These are phyloP conservation scores for Peribatodes rhomboidaria DNA, from an alignment of 2,888 invertebrate genomes.

Conservation along the genomic window DNA sequence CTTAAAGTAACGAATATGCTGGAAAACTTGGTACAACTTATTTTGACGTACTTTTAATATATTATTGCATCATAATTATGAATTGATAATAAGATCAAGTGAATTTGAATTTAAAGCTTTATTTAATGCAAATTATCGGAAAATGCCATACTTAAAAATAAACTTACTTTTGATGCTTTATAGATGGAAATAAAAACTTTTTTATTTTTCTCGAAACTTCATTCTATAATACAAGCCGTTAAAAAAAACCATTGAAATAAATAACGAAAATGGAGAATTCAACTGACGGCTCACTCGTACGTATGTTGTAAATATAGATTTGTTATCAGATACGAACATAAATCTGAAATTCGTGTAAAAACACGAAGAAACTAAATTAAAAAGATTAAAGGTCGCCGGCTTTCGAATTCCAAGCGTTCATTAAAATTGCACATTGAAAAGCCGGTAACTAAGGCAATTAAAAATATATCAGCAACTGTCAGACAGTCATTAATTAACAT, in stretches of 20 bases:
- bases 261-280: background rate
- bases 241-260: no score
- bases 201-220: no score
- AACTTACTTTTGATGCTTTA: background rate
- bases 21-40: background rate
- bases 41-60: background rate
- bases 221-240: no score
- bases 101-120: conserved; percentile 19
- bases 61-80: conserved; percentile 1
- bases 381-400: background rate
- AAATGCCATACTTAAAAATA: background rate
- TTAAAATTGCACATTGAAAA: background rate
- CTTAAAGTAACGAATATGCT: background rate
- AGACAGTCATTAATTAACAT: background rate
- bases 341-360: conserved; percentile 2
- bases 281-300: background rate
- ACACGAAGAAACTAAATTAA: background rate
- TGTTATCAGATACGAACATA: conserved; percentile 6
- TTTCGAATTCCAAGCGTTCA: background rate
- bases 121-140: conserved; percentile 18
- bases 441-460: background rate
- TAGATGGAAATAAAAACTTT: background rate
- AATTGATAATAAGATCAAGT: background rate
- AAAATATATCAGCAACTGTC: background rate
- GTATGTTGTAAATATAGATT: conserved; percentile 3